These are phyloP conservation scores for Clarias laeviceps DNA, from an alignment of 2,797 vertebrate genomes.

Conservation along the genomic window DNA sequence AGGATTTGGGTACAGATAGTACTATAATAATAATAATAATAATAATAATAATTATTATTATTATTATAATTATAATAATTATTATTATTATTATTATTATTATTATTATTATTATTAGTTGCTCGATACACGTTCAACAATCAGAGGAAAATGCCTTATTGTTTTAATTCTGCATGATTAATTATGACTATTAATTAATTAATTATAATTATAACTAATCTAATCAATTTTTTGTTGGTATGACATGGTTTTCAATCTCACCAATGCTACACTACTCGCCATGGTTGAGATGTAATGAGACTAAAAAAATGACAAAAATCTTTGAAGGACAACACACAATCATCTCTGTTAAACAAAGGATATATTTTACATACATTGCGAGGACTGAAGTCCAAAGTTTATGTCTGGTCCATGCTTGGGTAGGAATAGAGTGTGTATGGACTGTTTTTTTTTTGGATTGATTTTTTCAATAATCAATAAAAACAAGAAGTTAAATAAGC, in stretches of 20 bases:
- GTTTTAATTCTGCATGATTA: background rate
- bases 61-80: background rate
- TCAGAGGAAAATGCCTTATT: background rate
- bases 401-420: too few species aligned
- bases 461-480: background rate
- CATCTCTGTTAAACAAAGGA: too few species aligned
- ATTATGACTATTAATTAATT: background rate
- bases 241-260: background rate
- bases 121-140: background rate
- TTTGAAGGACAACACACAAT: too few species aligned
- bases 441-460: too few species aligned
- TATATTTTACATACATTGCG: background rate
- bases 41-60: background rate
- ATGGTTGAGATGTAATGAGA: background rate
- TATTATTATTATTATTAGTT: background rate
- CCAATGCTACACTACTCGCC: background rate
- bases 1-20: background rate
- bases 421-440: too few species aligned
- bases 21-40: background rate
- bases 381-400: background rate
- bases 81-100: background rate
- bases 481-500: background rate
- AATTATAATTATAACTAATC: too few species aligned
- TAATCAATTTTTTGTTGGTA: background rate
- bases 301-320: background rate